Evolutionary conservation across 2,113 vertebrate species (phyloP).

Genomic region (Trogon surrucura): DNA sequence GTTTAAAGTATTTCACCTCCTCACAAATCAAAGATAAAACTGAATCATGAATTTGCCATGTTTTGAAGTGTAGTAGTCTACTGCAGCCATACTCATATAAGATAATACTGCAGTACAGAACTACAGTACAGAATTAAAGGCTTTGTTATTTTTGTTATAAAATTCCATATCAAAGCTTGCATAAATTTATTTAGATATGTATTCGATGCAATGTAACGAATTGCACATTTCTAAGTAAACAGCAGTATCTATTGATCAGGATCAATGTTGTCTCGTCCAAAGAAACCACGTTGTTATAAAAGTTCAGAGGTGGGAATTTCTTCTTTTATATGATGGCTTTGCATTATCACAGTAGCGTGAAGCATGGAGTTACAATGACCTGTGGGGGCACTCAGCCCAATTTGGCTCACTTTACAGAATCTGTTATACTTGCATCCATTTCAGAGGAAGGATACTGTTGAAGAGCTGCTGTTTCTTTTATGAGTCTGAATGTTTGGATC

Average conservation of each 20-base stretch:
- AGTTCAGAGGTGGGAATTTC: background rate
- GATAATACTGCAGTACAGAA: background rate
- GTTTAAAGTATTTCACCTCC: background rate
- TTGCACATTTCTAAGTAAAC: background rate
- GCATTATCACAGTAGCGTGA: background rate
- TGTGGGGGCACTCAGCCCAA: no score
- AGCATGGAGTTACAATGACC: background rate
- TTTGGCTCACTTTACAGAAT: background rate
- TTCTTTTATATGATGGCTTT: background rate
- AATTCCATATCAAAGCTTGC: background rate
- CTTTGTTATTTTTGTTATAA: background rate
- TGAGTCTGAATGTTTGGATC: background rate
- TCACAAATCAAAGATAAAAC: background rate
- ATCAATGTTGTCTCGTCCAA: background rate
- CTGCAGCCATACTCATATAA: background rate
- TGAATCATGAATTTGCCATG: background rate
- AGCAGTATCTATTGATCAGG: background rate
- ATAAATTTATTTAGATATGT: background rate
- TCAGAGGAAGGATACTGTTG: background rate
- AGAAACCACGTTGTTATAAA: background rate
- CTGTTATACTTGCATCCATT: background rate
- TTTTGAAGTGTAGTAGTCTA: background rate
- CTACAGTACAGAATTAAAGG: background rate
- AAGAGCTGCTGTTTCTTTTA: background rate
- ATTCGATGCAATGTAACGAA: background rate